These are phyloP conservation scores for Microctonus brassicae DNA, from an alignment of 2,888 invertebrate genomes.

Conservation along the genomic window DNA sequence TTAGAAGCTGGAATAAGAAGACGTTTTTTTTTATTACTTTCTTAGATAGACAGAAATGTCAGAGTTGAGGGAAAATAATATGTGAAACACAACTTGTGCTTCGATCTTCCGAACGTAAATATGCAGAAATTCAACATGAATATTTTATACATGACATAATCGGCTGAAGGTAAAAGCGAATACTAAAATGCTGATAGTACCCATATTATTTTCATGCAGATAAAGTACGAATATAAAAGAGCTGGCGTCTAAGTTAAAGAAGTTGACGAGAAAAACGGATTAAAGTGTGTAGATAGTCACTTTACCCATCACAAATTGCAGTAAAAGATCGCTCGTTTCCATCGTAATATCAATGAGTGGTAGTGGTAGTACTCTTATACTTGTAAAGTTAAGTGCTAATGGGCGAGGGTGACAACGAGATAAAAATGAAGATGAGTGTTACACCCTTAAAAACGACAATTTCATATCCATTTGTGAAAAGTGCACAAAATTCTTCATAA, in stretches of 20 bases:
- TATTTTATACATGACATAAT: not conserved
- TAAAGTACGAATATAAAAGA: not conserved
- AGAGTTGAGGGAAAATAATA: not conserved
- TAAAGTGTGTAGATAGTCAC: not conserved
- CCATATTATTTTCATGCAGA: not conserved
- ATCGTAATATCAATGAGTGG: not conserved
- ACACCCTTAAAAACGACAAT: not conserved
- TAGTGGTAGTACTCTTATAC: not conserved
- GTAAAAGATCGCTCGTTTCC: not conserved
- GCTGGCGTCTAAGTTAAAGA: not conserved
- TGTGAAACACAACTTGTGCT: not conserved
- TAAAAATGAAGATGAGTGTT: not conserved
- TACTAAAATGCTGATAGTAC: not conserved
- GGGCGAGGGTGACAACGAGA: not conserved
- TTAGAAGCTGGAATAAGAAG: no score
- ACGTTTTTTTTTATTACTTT: no score
- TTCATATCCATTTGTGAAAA: not conserved
- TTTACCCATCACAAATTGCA: not conserved
- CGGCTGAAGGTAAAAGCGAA: not conserved
- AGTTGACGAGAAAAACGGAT: not conserved
- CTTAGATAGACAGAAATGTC: no score
- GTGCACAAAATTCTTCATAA: not conserved
- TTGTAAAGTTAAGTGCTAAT: not conserved
- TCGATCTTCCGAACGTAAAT: not conserved
- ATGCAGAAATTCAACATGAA: not conserved